Percentiles rank a stretch among this genome's conserved stretches.
phyloP scores from a whole-genome alignment of 2,797 vertebrate genomes.

The Lates japonicus region DNA sequence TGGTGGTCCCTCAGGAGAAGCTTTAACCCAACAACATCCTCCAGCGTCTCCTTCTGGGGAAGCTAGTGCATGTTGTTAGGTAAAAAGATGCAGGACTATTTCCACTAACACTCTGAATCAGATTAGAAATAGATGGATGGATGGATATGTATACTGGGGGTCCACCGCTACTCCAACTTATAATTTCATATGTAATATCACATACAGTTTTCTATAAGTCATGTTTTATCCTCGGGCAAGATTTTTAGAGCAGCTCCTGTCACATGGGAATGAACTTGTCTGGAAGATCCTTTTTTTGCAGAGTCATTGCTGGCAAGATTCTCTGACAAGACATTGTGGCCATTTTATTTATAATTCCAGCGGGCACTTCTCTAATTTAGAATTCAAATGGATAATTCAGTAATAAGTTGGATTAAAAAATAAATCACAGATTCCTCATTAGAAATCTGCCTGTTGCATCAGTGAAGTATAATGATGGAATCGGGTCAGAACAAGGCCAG shows the following conservation, averaged over 20 bases:
- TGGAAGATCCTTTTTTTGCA: slow-evolving; percentile 26
- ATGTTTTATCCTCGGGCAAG: slow-evolving; percentile 8
- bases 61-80: slow-evolving; percentile 22
- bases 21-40: slow-evolving; percentile 43
- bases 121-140: slow-evolving; percentile 14
- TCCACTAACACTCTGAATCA: slow-evolving; percentile 4
- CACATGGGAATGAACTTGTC: slow-evolving; percentile 26
- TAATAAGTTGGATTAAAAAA: background rate
- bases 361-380: background rate
- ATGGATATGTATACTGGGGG: slow-evolving; percentile 2
- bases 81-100: slow-evolving; percentile 19
- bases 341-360: slow-evolving; percentile 2
- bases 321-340: background rate
- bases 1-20: slow-evolving; percentile 19
- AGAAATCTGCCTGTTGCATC: background rate
- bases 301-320: background rate
- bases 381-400: background rate
- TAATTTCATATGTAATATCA: slow-evolving; percentile 12
- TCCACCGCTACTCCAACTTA: background rate
- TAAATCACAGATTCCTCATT: background rate
- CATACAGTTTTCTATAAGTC: background rate
- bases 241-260: slow-evolving; percentile 16
- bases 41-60: slow-evolving; percentile 31
- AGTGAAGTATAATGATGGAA: background rate
- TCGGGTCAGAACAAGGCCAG: background rate